Conservation (phyloP, 2,888 invertebrate species). For the Plagiodera versicolora region DNA sequence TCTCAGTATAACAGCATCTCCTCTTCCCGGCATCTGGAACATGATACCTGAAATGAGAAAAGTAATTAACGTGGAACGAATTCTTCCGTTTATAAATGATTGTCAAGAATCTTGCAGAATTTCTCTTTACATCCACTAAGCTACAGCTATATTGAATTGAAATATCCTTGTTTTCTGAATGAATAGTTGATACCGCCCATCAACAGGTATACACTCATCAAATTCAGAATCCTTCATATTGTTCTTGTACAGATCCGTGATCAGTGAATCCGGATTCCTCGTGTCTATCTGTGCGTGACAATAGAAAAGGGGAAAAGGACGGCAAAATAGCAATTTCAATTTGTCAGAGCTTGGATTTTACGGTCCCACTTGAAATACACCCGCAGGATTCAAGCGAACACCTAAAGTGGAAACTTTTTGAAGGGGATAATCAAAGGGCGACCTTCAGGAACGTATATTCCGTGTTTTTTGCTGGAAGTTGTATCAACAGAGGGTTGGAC, state of each 20-base stretch:
- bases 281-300: neutral
- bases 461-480: conserved; percentile 19
- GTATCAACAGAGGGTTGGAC: conserved; percentile 19
- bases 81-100: too few relatives aligned
- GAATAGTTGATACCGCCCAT: too few relatives aligned
- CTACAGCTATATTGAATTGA: too few relatives aligned
- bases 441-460: conserved; percentile 18
- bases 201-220: too few relatives aligned
- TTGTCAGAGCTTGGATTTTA: conserved; percentile 50
- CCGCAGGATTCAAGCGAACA: conserved; percentile 48
- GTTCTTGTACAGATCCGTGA: neutral
- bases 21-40: too few relatives aligned
- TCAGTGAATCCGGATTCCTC: neutral
- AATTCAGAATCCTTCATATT: neutral
- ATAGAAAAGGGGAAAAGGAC: conserved; percentile 21
- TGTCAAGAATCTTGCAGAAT: too few relatives aligned
- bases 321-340: conserved; percentile 50
- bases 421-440: conserved; percentile 29
- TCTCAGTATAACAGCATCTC: too few relatives aligned
- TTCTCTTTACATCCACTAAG: too few relatives aligned
- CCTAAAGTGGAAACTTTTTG: conserved; percentile 47
- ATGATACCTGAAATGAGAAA: too few relatives aligned
- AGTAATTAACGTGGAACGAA: too few relatives aligned
- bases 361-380: conserved; percentile 49
- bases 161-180: too few relatives aligned